Conservation (phyloP, 2,888 invertebrate species). For the Thymelicus sylvestris region DNA sequence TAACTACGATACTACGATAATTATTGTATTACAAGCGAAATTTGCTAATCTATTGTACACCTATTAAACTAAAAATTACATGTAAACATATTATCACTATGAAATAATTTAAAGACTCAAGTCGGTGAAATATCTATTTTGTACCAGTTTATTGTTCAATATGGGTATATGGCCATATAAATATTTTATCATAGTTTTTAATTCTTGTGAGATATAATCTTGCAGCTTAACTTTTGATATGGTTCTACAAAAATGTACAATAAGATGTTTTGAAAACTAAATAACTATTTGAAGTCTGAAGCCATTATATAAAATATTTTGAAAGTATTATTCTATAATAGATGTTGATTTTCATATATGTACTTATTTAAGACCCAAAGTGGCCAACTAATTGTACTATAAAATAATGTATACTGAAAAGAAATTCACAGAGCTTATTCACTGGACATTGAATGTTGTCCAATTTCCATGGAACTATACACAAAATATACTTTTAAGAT, state of each 20-base stretch:
- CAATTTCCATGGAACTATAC: constrained; percentile 41
- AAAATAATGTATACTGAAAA: constrained; percentile 22
- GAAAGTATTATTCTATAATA: constrained; percentile 24
- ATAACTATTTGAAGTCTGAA: constrained; percentile 28
- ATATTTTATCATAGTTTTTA: constrained; percentile 27
- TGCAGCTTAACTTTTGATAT: constrained; percentile 46
- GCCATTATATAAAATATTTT: constrained; percentile 35
- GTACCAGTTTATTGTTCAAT: constrained; percentile 43
- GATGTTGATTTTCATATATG: constrained; percentile 19
- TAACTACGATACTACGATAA: constrained; percentile 46
- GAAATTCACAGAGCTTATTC: constrained; percentile 54
- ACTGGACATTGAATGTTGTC: constrained; percentile 39
- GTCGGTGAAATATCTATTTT: constrained; percentile 42
- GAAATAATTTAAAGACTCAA: constrained; percentile 29
- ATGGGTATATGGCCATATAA: constrained; percentile 35
- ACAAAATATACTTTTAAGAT: constrained; percentile 38
- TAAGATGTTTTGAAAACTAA: constrained; percentile 23
- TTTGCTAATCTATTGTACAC: constrained; percentile 19
- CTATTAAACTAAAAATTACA: constrained; percentile 14
- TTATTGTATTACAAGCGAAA: constrained; percentile 7
- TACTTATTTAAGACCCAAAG: constrained; percentile 39
- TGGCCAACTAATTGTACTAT: constrained; percentile 50
- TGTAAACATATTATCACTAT: constrained; percentile 10
- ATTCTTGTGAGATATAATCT: constrained; percentile 42
- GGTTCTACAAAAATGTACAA: constrained; percentile 44